Conservation (phyloP, 92 coral and sea anemone genomes). For the Bergia sp. region DNA sequence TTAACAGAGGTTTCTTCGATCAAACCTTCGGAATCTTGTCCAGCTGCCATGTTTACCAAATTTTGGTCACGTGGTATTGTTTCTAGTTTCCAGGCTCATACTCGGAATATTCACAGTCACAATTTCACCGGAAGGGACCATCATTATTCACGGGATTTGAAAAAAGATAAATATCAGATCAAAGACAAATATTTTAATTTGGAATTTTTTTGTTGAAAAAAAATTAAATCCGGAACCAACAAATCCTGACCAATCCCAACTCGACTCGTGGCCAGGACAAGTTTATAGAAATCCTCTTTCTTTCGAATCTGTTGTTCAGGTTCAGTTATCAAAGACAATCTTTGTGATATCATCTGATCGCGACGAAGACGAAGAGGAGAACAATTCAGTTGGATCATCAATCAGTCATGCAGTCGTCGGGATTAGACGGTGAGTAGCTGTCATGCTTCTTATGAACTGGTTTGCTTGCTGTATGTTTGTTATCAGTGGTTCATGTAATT, state of each 20-base stretch:
- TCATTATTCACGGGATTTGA: not conserved
- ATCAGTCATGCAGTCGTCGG: not conserved
- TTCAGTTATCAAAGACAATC: not conserved
- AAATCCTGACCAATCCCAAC: constrained; percentile 26
- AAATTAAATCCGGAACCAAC: not conserved
- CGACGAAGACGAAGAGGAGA: not conserved
- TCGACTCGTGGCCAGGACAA: not conserved
- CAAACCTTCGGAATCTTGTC: not conserved
- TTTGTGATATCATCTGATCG: not conserved
- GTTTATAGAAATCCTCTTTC: not conserved
- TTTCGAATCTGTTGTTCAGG: not conserved
- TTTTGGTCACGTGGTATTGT: constrained; percentile 20
- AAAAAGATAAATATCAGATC: constrained; percentile 6
- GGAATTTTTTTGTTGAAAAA: not conserved
- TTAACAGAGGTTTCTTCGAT: not conserved
- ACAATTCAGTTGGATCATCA: not conserved
- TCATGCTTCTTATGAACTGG: not conserved
- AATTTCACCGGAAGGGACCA: not conserved
- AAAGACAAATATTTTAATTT: not conserved
- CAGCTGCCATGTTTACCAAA: constrained; percentile 38
- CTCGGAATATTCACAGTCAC: not conserved
- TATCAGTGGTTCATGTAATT: not conserved
- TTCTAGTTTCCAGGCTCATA: constrained; percentile 1
- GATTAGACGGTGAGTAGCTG: not conserved
- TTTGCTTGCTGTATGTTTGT: not conserved